Evolutionary conservation across 35 echinoderm and acorn worm genomes (phyloP), one percentile per base, ranked within the genome.

Genomic region (Apostichopus japonicus): DNA sequence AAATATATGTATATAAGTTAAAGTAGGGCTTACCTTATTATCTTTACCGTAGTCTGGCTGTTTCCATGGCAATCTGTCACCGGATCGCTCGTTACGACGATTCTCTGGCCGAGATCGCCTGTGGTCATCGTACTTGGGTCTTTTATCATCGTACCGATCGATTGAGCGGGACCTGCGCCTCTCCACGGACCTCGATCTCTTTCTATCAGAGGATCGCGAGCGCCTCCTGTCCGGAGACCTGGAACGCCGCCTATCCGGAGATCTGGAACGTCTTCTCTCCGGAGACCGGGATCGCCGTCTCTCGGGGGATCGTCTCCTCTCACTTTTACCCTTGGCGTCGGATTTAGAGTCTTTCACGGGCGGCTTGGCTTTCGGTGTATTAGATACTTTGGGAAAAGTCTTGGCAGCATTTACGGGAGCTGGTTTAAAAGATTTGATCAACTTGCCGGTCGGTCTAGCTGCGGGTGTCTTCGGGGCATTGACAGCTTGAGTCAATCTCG

Each of bases 211-310:
- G 5, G 55, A 88, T 5, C 80, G 57, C 4, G 55, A 88, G 14
- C 80, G 80, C 80, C 55, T 83, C 56, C 57, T 62, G n/a, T 88
- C 86, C 25, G 86, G 79, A 54, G 79, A 33, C 24, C 79, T 10
- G 25, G 79, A 82, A 5, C 79, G 79, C 79, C 27, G 25, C 24
- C 79, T 82, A 24, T 82, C 79, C n/a, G 79, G 79, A 82, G 23
- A 33, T 24, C 79, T 82, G 22, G 78, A 80, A 13, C 57, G 54
- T 21, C 58, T 87, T 4, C 17, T 65, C 19, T 67, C 53, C 8
- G 17, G 22, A 11, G 21, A 14, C 63, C 86, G 4, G 23, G 21
- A 27, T 51, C 61, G 23, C 86, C 63, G 16, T 54, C 86, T 72
- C 8, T 57, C 63, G 52, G 24, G 86, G 24, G 17, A 72, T 21